phyloP scores from a whole-genome alignment of 2,888 invertebrate species.

The Callyntrura sp. region DNA sequence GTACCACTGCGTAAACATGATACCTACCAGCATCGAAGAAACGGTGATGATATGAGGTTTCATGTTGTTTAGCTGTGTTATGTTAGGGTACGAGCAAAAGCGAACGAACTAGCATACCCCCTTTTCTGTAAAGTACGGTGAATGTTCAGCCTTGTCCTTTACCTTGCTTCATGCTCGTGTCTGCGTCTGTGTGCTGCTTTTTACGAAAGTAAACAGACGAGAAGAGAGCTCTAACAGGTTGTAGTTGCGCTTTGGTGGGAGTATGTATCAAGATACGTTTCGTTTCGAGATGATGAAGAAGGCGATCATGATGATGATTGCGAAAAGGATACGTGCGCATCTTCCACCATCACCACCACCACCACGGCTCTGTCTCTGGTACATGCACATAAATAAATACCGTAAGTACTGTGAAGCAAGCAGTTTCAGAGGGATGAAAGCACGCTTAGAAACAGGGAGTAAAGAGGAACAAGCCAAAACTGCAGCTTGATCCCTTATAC shows the following conservation, averaged over 20 bases:
- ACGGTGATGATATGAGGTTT: neutral
- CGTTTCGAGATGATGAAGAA: too few species aligned
- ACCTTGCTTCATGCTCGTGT: constrained; percentile 66
- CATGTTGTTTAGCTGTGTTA: constrained; percentile 23
- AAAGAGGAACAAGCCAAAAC: constrained; percentile 36
- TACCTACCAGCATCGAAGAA: neutral
- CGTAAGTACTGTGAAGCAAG: constrained; percentile 53
- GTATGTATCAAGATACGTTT: constrained; percentile 30
- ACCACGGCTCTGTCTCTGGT: neutral
- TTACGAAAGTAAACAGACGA: constrained; percentile 33
- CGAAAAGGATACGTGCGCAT: constrained; percentile 51
- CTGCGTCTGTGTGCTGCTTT: constrained; percentile 49
- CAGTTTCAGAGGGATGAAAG: constrained; percentile 37
- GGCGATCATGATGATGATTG: too few species aligned
- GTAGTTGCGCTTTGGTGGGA: constrained; percentile 43
- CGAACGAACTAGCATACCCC: neutral
- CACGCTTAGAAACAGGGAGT: constrained; percentile 37
- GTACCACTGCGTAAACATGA: neutral
- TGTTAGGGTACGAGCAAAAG: constrained; percentile 18
- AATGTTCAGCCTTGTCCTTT: constrained; percentile 77
- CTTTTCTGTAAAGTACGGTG: constrained; percentile 59
- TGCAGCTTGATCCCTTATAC: constrained; percentile 67
- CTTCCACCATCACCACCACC: too few species aligned
- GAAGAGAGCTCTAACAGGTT: constrained; percentile 55
- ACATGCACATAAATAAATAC: constrained; percentile 57